Percentiles rank a stretch among this genome's conserved stretches.
These are phyloP conservation scores for Ophioderma brevispina DNA, from an alignment of 35 echinoderm and acorn worm species.

Conservation along the genomic window DNA sequence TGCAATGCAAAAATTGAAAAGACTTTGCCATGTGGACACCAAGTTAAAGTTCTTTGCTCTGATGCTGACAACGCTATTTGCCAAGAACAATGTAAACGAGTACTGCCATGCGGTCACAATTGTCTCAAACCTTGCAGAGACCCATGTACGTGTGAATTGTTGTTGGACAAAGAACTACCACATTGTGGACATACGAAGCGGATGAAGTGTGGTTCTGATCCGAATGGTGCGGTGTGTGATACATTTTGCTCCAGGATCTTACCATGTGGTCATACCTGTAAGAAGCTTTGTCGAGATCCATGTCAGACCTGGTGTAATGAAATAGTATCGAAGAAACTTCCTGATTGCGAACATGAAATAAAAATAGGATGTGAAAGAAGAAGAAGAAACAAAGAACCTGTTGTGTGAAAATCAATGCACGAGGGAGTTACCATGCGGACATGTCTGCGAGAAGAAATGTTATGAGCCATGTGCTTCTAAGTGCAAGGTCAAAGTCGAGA, in stretches of 20 bases:
- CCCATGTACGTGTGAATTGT: neutral
- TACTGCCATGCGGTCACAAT: constrained; percentile 28
- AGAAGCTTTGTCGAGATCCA: neutral
- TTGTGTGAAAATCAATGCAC: too few species aligned
- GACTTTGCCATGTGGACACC: neutral
- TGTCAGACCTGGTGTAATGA: neutral
- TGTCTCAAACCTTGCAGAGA: constrained; percentile 24
- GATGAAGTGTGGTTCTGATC: neutral
- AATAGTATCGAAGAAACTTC: neutral
- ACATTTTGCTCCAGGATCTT: neutral
- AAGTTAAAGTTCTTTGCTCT: neutral
- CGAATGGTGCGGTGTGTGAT: neutral
- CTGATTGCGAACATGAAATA: neutral
- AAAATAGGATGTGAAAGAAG: neutral
- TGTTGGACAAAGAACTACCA: neutral
- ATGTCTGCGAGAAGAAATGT: neutral
- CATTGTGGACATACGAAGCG: neutral
- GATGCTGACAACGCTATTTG: neutral
- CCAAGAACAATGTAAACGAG: neutral
- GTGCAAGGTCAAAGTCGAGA: too few species aligned
- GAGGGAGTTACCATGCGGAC: neutral
- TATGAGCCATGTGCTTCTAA: too few species aligned
- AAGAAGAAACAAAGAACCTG: neutral
- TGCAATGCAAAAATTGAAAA: neutral
- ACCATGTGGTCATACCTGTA: neutral